These are phyloP conservation scores for Chymomyza caudatula DNA, from an alignment of 2,888 invertebrate species.

Conservation along the genomic window DNA sequence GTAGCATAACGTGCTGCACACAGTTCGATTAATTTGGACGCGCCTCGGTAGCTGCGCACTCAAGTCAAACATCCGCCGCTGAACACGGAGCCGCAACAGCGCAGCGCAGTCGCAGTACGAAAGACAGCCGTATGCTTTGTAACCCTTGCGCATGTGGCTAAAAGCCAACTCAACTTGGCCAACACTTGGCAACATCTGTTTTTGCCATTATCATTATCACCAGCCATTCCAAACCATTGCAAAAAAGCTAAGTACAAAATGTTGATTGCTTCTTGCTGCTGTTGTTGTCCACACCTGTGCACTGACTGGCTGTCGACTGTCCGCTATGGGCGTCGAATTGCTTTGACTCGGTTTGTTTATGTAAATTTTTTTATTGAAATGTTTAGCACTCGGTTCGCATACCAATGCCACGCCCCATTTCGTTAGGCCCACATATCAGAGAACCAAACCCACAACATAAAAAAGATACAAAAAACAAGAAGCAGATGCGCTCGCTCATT, in stretches of 20 bases:
- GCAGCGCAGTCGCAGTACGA: conserved; percentile 20
- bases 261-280: conserved; percentile 16
- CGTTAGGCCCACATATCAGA: conserved; percentile 19
- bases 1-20: conserved; percentile 1
- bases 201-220: conserved; percentile 1
- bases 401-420: conserved; percentile 32
- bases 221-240: conserved; percentile 28
- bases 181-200: conserved; percentile 40
- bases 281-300: conserved; percentile 53
- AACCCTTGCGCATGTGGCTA: conserved; percentile 11
- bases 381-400: not conserved
- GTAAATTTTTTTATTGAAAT: conserved; percentile 35
- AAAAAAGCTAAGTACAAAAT: not conserved
- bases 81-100: conserved; percentile 3
- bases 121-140: conserved; percentile 26
- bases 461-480: not conserved
- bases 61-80: conserved; percentile 65
- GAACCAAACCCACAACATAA: not conserved
- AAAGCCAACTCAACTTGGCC: not conserved
- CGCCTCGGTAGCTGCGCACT: conserved; percentile 70
- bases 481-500: not conserved
- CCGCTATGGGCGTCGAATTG: not conserved
- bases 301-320: not conserved
- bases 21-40: conserved; percentile 68
- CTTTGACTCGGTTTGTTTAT: conserved; percentile 3